phyloP scores from a whole-genome alignment of 2,113 vertebrate genomes.

The Irena cyanogastra region DNA sequence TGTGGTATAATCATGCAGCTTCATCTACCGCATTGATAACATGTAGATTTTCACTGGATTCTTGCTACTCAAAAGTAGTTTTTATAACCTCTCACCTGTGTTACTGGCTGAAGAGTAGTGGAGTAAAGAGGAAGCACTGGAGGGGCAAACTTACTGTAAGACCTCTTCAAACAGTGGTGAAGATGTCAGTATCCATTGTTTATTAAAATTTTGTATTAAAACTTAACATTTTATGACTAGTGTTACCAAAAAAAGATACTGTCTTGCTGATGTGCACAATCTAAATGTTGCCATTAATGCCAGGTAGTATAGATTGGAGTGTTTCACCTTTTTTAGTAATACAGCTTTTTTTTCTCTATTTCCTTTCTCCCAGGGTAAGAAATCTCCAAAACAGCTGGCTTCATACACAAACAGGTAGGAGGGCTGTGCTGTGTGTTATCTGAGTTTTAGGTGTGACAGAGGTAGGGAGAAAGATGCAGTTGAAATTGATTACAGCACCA shows the following conservation, averaged over 20 bases:
- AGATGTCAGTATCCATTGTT: background rate
- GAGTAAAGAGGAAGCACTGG: background rate
- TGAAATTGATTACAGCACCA: background rate
- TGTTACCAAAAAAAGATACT: background rate
- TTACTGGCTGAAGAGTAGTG: background rate
- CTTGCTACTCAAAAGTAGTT: background rate
- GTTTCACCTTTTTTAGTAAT: background rate
- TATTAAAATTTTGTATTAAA: background rate
- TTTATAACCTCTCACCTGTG: background rate
- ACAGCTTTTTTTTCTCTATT: background rate
- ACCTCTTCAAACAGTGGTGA: background rate
- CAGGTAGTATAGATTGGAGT: background rate
- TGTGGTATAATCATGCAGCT: background rate
- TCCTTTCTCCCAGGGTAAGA: constrained; percentile 71
- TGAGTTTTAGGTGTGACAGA: background rate
- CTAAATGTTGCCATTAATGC: background rate
- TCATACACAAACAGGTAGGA: constrained; percentile 76
- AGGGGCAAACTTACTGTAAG: background rate
- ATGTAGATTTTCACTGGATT: background rate
- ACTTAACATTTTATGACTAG: background rate
- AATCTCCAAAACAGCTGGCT: constrained; percentile 79
- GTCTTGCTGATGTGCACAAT: background rate
- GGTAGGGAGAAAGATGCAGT: background rate
- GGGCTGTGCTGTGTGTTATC: background rate
- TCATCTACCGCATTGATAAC: background rate